phyloP scores from a whole-genome alignment of 2,113 vertebrate genomes.

The Daphoenositta chrysoptera region DNA sequence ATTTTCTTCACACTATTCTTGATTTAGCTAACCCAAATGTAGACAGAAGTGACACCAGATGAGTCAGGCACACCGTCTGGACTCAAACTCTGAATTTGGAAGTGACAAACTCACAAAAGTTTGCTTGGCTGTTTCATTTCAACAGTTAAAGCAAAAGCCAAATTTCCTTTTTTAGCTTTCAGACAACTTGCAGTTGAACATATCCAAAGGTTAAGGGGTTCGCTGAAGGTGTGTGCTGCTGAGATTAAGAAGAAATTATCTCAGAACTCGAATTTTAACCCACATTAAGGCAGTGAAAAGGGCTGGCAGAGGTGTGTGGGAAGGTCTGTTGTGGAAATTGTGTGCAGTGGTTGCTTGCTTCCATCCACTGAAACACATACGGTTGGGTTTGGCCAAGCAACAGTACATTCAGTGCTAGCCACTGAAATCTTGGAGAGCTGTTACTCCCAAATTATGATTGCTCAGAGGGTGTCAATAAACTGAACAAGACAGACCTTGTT shows the following conservation, averaged over 20 bases:
- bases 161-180: neutral
- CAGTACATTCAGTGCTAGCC: neutral
- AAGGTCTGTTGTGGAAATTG: neutral
- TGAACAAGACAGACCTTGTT: neutral
- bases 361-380: neutral
- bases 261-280: neutral
- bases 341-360: neutral
- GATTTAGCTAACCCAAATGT: constrained; percentile 49
- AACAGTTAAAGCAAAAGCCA: neutral
- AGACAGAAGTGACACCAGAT: constrained; percentile 33
- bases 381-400: neutral
- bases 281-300: neutral
- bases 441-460: neutral
- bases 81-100: constrained; percentile 7
- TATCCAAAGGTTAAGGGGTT: neutral
- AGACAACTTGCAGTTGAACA: neutral
- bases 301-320: neutral
- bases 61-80: constrained; percentile 47
- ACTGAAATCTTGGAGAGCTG: neutral
- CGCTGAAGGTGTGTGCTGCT: neutral
- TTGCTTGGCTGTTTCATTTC: constrained; percentile 13
- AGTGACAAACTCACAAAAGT: constrained; percentile 19
- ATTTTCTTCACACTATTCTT: neutral
- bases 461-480: neutral
- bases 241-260: neutral